phyloP scores from a whole-genome alignment of 2,797 vertebrate species.

The Protosalanx chinensis region DNA sequence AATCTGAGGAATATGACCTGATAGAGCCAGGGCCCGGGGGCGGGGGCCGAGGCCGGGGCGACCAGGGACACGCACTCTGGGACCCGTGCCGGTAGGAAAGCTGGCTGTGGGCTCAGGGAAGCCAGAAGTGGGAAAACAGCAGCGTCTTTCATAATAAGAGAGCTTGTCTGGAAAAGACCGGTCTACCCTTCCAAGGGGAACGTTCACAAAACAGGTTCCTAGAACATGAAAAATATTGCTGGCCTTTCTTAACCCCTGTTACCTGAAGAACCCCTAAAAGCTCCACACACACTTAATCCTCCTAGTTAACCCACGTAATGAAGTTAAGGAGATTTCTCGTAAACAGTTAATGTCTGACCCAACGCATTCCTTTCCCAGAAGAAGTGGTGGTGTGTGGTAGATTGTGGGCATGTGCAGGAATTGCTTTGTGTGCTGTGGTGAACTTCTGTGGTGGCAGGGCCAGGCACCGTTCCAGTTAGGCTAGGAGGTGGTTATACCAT shows the following conservation, averaged over 20 bases:
- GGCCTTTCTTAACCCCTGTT: not conserved
- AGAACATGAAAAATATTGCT: conserved; percentile 48
- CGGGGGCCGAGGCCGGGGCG: conserved; percentile 20
- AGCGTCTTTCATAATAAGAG: conserved; percentile 39
- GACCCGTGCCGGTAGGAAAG: conserved; percentile 28
- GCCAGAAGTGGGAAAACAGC: conserved; percentile 40
- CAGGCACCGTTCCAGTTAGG: conserved; percentile 1
- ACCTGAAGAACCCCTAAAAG: too few relatives aligned
- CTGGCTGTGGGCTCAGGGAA: conserved; percentile 28
- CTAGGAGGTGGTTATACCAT: conserved; percentile 1
- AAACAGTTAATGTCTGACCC: too few relatives aligned
- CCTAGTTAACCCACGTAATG: too few relatives aligned
- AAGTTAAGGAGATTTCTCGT: too few relatives aligned
- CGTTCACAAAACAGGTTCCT: conserved; percentile 52
- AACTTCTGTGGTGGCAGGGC: conserved; percentile 3
- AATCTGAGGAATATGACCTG: not conserved
- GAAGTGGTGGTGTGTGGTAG: not conserved
- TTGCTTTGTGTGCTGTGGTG: not conserved
- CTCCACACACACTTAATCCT: too few relatives aligned
- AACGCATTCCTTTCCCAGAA: not conserved
- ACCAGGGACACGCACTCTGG: not conserved
- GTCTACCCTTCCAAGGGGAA: conserved; percentile 48
- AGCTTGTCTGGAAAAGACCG: conserved; percentile 55
- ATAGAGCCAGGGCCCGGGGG: not conserved
- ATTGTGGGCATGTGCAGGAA: not conserved